A percentile compares a stretch with the other conserved stretches of the same genome.
Evolutionary conservation across 1,140 invertebrate species (phyloP).

Genomic region (Riptortus pedestris): DNA sequence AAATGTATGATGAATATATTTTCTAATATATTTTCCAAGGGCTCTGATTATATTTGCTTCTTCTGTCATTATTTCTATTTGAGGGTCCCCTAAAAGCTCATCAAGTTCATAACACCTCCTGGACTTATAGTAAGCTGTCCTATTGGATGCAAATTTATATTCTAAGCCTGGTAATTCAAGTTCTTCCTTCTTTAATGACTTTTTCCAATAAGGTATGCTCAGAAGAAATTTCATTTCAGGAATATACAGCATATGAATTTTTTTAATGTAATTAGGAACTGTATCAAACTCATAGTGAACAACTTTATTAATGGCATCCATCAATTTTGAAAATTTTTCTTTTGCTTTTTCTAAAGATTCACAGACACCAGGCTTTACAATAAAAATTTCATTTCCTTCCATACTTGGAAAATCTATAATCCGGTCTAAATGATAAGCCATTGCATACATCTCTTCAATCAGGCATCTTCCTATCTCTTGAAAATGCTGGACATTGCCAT

Average conservation of each 20-base stretch:
- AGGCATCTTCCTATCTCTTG: constrained; percentile 26
- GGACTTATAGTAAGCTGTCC: constrained; percentile 64
- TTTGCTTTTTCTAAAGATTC: constrained; percentile 47
- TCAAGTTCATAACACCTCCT: constrained; percentile 64
- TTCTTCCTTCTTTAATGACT: constrained; percentile 42
- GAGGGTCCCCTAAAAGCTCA: constrained; percentile 57
- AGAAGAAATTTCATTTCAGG: constrained; percentile 72
- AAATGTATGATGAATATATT: constrained; percentile 48
- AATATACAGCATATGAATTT: constrained; percentile 54
- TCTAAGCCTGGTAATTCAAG: constrained; percentile 50
- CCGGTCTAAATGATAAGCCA: constrained; percentile 46
- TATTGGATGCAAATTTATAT: constrained; percentile 50
- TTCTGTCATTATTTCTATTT: constrained; percentile 61
- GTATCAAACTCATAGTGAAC: constrained; percentile 45
- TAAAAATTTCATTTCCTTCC: constrained; percentile 48
- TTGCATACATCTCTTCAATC: constrained; percentile 52
- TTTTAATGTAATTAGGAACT: constrained; percentile 50
- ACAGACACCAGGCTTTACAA: constrained; percentile 56
- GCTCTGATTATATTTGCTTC: constrained; percentile 63
- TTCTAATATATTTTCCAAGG: constrained; percentile 51
- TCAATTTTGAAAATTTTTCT: constrained; percentile 17
- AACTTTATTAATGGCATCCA: constrained; percentile 11
- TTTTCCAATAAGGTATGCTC: constrained; percentile 51
- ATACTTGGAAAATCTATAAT: constrained; percentile 60
- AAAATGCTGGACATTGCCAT: too few species aligned